These are phyloP conservation scores for Parnassius glacialis DNA, from an alignment of 2,888 invertebrate genomes.

Conservation along the genomic window DNA sequence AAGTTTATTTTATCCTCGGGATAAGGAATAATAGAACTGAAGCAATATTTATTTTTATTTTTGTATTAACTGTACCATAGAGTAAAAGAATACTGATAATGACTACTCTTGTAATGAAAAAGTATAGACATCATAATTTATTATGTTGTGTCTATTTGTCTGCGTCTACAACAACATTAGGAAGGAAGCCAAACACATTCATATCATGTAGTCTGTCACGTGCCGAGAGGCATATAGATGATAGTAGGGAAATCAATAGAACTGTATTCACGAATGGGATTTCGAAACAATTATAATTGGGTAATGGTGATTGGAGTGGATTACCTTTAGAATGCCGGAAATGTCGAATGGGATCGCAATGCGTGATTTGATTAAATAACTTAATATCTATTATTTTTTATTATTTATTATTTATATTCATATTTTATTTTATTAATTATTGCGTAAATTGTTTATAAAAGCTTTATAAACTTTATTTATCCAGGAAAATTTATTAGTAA, in stretches of 20 bases:
- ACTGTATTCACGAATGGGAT: conserved; percentile 15
- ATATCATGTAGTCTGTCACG: conserved; percentile 20
- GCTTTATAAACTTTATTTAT: too few relatives aligned
- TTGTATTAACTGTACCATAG: background rate
- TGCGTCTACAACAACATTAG: conserved; percentile 21
- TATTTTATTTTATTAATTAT: background rate
- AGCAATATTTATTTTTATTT: background rate
- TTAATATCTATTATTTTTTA: background rate
- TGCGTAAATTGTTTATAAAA: too few relatives aligned
- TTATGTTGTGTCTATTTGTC: conserved; percentile 10
- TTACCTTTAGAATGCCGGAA: conserved; percentile 25
- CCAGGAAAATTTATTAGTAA: too few relatives aligned
- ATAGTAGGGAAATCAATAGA: conserved; percentile 16
- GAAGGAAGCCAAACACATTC: conserved; percentile 25
- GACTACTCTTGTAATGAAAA: background rate
- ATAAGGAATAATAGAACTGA: background rate
- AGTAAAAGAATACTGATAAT: background rate
- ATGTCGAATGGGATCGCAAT: background rate
- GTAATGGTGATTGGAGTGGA: conserved; percentile 13
- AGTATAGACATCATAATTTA: conserved; percentile 5
- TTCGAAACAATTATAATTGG: conserved; percentile 14
- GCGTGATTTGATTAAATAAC: background rate
- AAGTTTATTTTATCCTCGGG: conserved; percentile 12
- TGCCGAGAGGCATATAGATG: conserved; percentile 20
- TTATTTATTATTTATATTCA: background rate